These are phyloP conservation scores for Pomacea maculata DNA, from an alignment of 1,140 invertebrate genomes.

Conservation along the genomic window DNA sequence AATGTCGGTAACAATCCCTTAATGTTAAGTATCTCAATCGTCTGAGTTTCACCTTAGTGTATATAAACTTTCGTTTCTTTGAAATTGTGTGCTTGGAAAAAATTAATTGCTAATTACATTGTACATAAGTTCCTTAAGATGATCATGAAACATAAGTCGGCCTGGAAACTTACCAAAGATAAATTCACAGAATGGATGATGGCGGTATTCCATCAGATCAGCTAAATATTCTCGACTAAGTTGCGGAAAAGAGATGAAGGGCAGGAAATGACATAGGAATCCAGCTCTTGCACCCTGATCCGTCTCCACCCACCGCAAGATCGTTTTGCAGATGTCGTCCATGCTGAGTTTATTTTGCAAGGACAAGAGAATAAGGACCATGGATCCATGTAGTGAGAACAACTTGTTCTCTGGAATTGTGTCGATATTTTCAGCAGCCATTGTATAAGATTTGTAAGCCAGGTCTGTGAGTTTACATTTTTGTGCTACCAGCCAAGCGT, in stretches of 20 bases:
- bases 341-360: neutral
- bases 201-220: neutral
- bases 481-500: neutral
- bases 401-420: neutral
- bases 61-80: neutral
- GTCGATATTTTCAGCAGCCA: neutral
- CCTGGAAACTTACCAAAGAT: neutral
- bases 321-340: neutral
- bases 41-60: neutral
- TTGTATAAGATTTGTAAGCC: neutral
- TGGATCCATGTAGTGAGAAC: neutral
- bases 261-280: neutral
- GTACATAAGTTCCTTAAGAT: neutral
- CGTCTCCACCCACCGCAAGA: neutral
- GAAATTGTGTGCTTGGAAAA: too few relatives aligned
- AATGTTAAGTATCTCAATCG: neutral
- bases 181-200: neutral
- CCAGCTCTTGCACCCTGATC: neutral
- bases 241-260: neutral
- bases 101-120: neutral
- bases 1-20: neutral
- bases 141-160: neutral
- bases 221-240: neutral
- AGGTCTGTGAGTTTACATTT: neutral
- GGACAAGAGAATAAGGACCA: neutral